A percentile compares a stretch with the other conserved stretches of the same genome.
Conservation (phyloP, 37 sponge, comb jelly and placozoan species). For the Hexactinellida sp. region DNA sequence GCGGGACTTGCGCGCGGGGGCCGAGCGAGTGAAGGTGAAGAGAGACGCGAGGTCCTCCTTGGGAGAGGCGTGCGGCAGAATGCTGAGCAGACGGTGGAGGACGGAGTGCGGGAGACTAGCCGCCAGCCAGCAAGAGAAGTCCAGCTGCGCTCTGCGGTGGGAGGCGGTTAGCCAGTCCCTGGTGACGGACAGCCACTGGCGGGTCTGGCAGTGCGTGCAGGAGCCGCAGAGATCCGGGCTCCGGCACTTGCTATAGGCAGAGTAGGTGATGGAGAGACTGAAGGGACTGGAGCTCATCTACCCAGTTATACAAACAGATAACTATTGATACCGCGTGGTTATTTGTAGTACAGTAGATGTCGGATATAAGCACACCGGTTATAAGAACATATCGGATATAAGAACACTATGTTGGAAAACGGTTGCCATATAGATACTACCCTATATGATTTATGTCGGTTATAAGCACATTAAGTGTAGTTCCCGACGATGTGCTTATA, state of each 20-base stretch:
- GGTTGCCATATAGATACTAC: too few relatives aligned
- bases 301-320: background rate
- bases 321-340: too few relatives aligned
- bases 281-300: slow-evolving; percentile 3
- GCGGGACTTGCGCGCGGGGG: background rate
- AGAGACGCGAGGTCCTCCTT: background rate
- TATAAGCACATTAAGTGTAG: too few relatives aligned
- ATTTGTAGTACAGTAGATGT: too few relatives aligned
- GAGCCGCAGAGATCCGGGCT: background rate
- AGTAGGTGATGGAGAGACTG: background rate
- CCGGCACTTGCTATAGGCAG: background rate
- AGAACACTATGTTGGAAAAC: too few relatives aligned
- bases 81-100: background rate
- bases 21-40: background rate
- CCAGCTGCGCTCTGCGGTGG: background rate
- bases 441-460: too few relatives aligned
- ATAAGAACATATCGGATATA: too few relatives aligned
- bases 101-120: background rate
- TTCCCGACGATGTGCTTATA: too few relatives aligned
- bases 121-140: slow-evolving; percentile 15
- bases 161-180: background rate
- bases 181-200: background rate
- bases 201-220: background rate
- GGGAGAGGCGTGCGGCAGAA: background rate
- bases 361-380: too few relatives aligned